Conservation (phyloP, 2,888 invertebrate genomes). For the Laspeyria flexula region DNA sequence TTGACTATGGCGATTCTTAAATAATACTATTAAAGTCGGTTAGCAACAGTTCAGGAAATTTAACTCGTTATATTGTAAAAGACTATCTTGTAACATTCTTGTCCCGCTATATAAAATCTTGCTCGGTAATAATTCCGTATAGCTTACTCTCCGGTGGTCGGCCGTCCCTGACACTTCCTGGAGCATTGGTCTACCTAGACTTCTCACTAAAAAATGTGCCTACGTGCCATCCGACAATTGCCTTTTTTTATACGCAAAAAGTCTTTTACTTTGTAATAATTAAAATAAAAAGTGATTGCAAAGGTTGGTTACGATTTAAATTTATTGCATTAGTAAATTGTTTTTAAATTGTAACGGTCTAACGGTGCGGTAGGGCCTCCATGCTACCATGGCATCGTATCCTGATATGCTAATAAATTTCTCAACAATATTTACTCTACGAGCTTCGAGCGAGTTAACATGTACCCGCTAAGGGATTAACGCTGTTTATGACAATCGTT, state of each 20-base stretch:
- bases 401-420: slow-evolving; percentile 10
- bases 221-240: slow-evolving; percentile 37
- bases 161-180: slow-evolving; percentile 38
- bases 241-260: slow-evolving; percentile 40
- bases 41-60: too few relatives aligned
- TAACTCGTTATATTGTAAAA: too few relatives aligned
- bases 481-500: slow-evolving; percentile 21
- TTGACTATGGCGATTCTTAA: too few relatives aligned
- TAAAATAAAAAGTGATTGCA: slow-evolving; percentile 35
- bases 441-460: slow-evolving; percentile 22
- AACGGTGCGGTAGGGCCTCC: not conserved
- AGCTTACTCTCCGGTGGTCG: slow-evolving; percentile 10
- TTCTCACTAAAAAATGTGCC: slow-evolving; percentile 35
- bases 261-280: slow-evolving; percentile 33
- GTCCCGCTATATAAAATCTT: slow-evolving; percentile 22
- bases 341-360: slow-evolving; percentile 36
- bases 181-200: slow-evolving; percentile 47
- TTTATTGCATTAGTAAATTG: slow-evolving; percentile 26
- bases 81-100: slow-evolving; percentile 1
- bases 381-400: slow-evolving; percentile 23
- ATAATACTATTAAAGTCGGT: too few relatives aligned
- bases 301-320: slow-evolving; percentile 14
- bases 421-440: slow-evolving; percentile 30
- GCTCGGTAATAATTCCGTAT: not conserved
- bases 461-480: slow-evolving; percentile 32